Percentiles rank a stretch among this genome's conserved stretches.
Evolutionary conservation across 2,113 vertebrate genomes (phyloP).

Genomic region (Eublepharis macularius): DNA sequence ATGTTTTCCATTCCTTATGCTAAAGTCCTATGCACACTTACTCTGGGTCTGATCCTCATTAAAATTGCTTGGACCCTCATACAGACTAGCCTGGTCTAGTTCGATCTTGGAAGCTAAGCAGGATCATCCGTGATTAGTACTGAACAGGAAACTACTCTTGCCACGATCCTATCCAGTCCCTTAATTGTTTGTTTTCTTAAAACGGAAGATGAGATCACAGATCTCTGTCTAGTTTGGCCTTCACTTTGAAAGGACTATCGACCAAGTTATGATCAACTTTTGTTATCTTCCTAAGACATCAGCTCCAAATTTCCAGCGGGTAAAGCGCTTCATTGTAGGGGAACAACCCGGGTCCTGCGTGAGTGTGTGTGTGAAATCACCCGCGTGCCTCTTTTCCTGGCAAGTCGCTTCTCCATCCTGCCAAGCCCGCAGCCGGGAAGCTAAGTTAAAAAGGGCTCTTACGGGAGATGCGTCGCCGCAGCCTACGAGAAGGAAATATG

Average conservation of each 20-base stretch:
- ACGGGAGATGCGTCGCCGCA: neutral
- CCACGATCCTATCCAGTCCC: no score
- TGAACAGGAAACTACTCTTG: neutral
- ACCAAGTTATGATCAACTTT: neutral
- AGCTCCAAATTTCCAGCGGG: neutral
- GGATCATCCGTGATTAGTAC: no score
- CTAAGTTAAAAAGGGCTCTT: no score
- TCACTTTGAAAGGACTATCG: neutral
- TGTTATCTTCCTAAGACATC: no score
- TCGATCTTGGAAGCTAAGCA: no score
- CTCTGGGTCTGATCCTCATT: neutral
- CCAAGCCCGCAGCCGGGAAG: neutral
- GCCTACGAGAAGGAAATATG: neutral
- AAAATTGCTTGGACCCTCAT: neutral
- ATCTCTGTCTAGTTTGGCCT: no score
- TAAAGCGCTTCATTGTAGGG: neutral
- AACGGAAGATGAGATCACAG: no score
- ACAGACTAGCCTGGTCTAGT: no score
- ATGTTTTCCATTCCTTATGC: neutral
- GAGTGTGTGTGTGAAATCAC: no score
- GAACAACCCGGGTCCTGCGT: neutral
- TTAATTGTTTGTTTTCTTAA: no score
- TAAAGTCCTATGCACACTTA: neutral
- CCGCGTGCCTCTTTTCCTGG: neutral
- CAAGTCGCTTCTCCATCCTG: no score